A percentile compares a stretch with the other conserved stretches of the same genome.
phyloP scores from a whole-genome alignment of 2,888 invertebrate genomes.

The Trissonchulus latispiculum region DNA sequence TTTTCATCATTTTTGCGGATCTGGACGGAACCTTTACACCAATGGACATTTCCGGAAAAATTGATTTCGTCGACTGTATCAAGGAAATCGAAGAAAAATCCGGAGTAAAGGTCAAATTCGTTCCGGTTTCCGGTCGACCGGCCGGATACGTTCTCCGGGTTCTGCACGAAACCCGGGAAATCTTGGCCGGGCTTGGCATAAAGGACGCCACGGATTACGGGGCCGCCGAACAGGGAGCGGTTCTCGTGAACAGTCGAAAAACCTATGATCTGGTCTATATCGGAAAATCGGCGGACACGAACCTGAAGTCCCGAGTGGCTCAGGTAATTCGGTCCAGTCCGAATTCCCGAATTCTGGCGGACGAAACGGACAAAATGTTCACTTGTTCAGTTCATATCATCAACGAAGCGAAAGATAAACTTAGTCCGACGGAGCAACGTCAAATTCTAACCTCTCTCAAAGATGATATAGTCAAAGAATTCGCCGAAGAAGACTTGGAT shows the following conservation, averaged over 20 bases:
- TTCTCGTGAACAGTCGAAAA: conserved; percentile 18
- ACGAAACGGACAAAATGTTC: conserved; percentile 24
- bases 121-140: conserved; percentile 22
- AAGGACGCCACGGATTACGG: conserved; percentile 18
- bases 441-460: conserved; percentile 8
- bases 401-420: conserved; percentile 18
- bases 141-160: conserved; percentile 22
- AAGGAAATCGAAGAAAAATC: conserved; percentile 1
- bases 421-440: conserved; percentile 5
- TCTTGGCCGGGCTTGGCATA: conserved; percentile 10
- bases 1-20: conserved; percentile 21
- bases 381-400: conserved; percentile 23
- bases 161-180: conserved; percentile 21
- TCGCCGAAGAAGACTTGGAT: conserved; percentile 5
- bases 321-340: too few species aligned
- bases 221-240: conserved; percentile 23
- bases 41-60: conserved; percentile 20
- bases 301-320: not conserved
- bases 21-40: conserved; percentile 23
- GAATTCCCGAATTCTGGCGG: conserved; percentile 12
- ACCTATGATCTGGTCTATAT: conserved; percentile 19
- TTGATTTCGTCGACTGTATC: conserved; percentile 14
- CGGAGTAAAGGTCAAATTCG: conserved; percentile 19
- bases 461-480: conserved; percentile 11
- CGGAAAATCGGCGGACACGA: conserved; percentile 4